phyloP scores from a whole-genome alignment of 2,797 vertebrate species.

The Schizopygopsis pylzovi region DNA sequence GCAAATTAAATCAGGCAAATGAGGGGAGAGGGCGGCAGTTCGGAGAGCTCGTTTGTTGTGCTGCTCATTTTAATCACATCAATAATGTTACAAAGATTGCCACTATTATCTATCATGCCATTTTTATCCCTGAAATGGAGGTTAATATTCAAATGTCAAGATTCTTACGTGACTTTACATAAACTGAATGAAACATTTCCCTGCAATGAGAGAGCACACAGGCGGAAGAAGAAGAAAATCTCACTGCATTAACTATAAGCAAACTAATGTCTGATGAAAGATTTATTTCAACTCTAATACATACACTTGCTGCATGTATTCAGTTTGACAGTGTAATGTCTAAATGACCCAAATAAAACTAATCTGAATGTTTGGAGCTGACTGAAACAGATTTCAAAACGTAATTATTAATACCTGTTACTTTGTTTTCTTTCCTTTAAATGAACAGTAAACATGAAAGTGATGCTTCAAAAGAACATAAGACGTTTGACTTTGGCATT shows the following conservation, averaged over 20 bases:
- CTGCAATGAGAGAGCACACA: neutral
- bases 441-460: constrained; percentile 44
- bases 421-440: constrained; percentile 31
- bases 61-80: constrained; percentile 58
- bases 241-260: neutral
- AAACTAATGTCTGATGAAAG: neutral
- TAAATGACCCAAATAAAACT: neutral
- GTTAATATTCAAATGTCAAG: constrained; percentile 54
- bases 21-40: neutral
- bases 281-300: neutral
- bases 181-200: neutral
- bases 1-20: constrained; percentile 50
- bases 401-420: neutral
- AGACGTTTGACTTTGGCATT: neutral
- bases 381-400: neutral
- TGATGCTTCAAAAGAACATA: neutral
- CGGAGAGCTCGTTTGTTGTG: constrained; percentile 12
- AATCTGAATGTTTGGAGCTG: neutral
- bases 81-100: constrained; percentile 52
- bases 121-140: constrained; percentile 55
- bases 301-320: neutral
- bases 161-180: constrained; percentile 43
- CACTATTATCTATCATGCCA: constrained; percentile 55
- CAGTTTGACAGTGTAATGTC: neutral
- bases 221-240: neutral